Evolutionary conservation across 2,888 invertebrate species (phyloP).

Genomic region (Clanis bilineata): DNA sequence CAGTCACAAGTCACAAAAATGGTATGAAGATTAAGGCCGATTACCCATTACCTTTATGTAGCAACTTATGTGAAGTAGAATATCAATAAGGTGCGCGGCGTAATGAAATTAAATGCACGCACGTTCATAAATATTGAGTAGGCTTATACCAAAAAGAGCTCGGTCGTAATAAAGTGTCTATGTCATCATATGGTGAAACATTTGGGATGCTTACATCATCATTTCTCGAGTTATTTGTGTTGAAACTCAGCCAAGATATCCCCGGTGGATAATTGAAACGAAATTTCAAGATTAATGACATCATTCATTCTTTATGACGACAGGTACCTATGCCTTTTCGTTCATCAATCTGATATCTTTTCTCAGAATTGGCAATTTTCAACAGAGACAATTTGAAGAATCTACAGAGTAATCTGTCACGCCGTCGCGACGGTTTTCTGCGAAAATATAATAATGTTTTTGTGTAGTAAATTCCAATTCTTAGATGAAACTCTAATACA

Average conservation of each 20-base stretch:
- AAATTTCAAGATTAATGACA: conserved; percentile 35
- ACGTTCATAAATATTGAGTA: background rate
- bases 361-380: conserved; percentile 20
- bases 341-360: conserved; percentile 19
- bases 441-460: conserved; percentile 12
- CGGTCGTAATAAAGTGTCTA: background rate
- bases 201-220: conserved; percentile 3
- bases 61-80: background rate
- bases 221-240: conserved; percentile 18
- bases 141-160: background rate
- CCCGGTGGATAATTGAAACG: conserved; percentile 32
- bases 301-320: conserved; percentile 30
- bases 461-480: background rate
- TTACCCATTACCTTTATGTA: background rate
- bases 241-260: conserved; percentile 36
- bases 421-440: conserved; percentile 20
- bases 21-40: background rate
- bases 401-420: conserved; percentile 10
- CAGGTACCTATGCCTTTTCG: background rate
- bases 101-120: background rate
- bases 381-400: background rate
- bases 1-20: background rate
- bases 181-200: background rate
- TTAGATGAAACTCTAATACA: too few species aligned
- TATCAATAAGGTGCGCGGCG: background rate